These are phyloP conservation scores for Pelagia noctiluca DNA, from an alignment of 30 jellyfish, hydroid and myxozoan species.

Conservation along the genomic window DNA sequence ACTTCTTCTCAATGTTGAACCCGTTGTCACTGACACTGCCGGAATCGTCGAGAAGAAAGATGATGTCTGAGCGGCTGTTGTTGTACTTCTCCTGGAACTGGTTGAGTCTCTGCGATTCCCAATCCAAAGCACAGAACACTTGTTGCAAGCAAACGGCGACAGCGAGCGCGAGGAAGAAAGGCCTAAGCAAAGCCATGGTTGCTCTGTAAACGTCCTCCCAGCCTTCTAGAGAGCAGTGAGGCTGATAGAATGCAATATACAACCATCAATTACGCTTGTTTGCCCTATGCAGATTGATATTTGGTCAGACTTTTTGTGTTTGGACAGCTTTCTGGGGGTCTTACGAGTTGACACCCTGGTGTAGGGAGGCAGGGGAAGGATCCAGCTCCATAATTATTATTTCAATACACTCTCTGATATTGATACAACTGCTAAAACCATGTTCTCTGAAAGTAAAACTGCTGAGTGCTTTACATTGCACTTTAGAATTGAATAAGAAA, in stretches of 20 bases:
- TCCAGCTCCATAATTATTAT: no score
- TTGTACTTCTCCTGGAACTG: slow-evolving; percentile 90
- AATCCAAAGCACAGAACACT: slow-evolving; percentile 25
- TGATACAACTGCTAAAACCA: no score
- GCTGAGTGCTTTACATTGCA: no score
- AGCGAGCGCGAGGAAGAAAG: slow-evolving; percentile 16
- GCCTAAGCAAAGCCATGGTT: slow-evolving; percentile 14
- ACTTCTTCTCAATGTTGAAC: slow-evolving; percentile 81
- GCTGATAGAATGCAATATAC: background rate
- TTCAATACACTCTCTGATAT: no score
- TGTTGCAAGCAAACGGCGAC: background rate
- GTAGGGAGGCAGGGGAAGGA: no score
- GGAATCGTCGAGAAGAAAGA: slow-evolving; percentile 87
- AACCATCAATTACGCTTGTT: background rate
- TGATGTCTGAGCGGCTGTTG: slow-evolving; percentile 90
- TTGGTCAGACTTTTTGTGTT: no score
- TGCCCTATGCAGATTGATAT: no score
- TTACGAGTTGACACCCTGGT: no score
- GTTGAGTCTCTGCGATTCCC: slow-evolving; percentile 81
- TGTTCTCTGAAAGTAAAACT: no score
- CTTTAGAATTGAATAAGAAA: no score
- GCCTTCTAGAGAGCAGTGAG: background rate
- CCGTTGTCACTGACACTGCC: slow-evolving; percentile 85
- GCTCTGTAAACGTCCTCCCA: background rate
- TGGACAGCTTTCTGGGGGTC: no score